Percentiles rank a stretch among this genome's conserved stretches.
Conservation (phyloP, 30 jellyfish, hydroid and myxozoan species). For the Nemopilema nomurai region DNA sequence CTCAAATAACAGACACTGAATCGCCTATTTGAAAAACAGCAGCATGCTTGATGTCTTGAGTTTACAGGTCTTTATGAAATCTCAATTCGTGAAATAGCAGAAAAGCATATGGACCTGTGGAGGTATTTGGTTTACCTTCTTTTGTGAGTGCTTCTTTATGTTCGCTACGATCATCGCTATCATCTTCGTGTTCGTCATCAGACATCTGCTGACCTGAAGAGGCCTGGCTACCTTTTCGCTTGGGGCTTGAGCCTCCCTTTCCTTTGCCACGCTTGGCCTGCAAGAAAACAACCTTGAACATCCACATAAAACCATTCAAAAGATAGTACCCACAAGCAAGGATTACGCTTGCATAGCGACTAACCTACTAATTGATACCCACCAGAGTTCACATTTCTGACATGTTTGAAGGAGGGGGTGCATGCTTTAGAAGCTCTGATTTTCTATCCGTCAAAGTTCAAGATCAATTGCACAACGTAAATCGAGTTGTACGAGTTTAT, state of each 20-base stretch:
- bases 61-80: no score
- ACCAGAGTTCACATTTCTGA: no score
- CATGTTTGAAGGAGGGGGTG: no score
- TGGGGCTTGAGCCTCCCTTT: slow-evolving; percentile 19
- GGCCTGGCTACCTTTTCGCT: not conserved
- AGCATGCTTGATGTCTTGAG: not conserved
- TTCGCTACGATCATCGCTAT: slow-evolving; percentile 9
- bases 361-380: no score
- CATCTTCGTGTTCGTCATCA: slow-evolving; percentile 8
- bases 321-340: not conserved
- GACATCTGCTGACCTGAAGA: not conserved
- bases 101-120: no score
- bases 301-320: not conserved
- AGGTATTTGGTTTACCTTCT: not conserved
- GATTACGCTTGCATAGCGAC: not conserved
- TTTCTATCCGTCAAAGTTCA: no score
- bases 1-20: no score
- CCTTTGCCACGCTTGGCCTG: slow-evolving; percentile 55
- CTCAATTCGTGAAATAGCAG: no score
- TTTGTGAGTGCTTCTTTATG: not conserved
- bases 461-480: no score
- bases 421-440: no score
- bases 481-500: no score
- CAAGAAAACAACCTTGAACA: not conserved
- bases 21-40: no score